Conservation (phyloP, 1,140 invertebrate genomes). For the Pogonognathellus flavescens region DNA sequence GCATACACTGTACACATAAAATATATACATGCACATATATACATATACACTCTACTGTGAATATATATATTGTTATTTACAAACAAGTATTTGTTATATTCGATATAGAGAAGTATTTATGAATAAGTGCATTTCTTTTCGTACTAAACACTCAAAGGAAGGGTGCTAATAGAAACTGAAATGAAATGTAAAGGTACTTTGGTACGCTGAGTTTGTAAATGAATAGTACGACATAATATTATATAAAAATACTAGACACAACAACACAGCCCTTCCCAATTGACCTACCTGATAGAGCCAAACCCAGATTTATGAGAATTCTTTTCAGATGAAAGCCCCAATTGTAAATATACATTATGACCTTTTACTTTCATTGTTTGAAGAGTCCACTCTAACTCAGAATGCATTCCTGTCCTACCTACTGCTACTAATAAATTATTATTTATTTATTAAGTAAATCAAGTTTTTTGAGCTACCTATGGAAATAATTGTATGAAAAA, state of each 20-base stretch:
- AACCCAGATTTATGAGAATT: conserved; percentile 28
- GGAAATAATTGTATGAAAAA: too few species aligned
- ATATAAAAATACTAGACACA: background rate
- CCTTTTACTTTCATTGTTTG: conserved; percentile 42
- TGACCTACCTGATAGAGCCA: conserved; percentile 39
- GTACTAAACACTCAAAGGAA: background rate
- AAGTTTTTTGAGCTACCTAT: too few species aligned
- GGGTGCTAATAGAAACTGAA: conserved; percentile 9
- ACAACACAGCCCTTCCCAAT: conserved; percentile 28
- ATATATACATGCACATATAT: too few species aligned
- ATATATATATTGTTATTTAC: too few species aligned
- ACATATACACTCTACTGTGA: too few species aligned
- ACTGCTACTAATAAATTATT: too few species aligned
- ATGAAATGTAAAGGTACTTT: background rate
- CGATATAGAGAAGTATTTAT: too few species aligned
- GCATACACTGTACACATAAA: too few species aligned
- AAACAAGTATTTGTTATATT: too few species aligned
- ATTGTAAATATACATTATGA: conserved; percentile 44
- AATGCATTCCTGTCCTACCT: background rate
- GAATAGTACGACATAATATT: background rate
- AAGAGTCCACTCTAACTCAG: background rate
- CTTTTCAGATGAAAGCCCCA: conserved; percentile 15
- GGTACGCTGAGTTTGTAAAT: too few species aligned
- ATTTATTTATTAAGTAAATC: too few species aligned
- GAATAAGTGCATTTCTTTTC: too few species aligned